phyloP scores from a whole-genome alignment of 2,888 invertebrate genomes.

The Caenorhabditis plicata region DNA sequence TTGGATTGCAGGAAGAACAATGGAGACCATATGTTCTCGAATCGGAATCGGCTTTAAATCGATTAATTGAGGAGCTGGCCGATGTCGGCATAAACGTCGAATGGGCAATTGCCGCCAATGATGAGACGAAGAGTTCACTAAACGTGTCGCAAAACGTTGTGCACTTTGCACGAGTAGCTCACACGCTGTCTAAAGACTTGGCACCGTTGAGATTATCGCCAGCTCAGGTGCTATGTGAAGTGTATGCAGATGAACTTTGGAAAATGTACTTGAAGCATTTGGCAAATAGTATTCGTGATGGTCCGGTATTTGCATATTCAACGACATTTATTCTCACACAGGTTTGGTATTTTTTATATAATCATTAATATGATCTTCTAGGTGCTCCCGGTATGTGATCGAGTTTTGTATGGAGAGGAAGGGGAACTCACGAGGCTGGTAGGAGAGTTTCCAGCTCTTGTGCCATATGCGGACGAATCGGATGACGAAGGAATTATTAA shows the following conservation, averaged over 20 bases:
- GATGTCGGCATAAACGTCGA: constrained; percentile 60
- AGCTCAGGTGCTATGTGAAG: constrained; percentile 48
- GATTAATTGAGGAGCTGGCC: constrained; percentile 68
- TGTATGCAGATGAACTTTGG: constrained; percentile 56
- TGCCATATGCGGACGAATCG: constrained; percentile 41
- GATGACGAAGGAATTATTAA: constrained; percentile 34
- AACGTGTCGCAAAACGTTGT: constrained; percentile 57
- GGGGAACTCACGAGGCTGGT: constrained; percentile 37
- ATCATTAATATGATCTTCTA: constrained; percentile 17
- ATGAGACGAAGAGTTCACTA: constrained; percentile 35
- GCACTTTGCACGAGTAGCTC: constrained; percentile 55
- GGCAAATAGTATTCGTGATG: constrained; percentile 38
- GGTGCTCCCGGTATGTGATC: constrained; percentile 55
- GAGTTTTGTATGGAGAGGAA: constrained; percentile 39
- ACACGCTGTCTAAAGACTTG: constrained; percentile 56
- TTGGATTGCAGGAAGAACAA: constrained; percentile 75
- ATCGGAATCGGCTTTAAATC: constrained; percentile 75
- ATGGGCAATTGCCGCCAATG: constrained; percentile 50
- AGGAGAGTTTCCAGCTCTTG: constrained; percentile 46
- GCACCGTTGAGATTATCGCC: constrained; percentile 48
- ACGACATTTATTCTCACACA: constrained; percentile 52
- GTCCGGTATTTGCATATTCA: constrained; percentile 52
- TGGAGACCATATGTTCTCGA: constrained; percentile 82
- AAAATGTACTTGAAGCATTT: constrained; percentile 52
- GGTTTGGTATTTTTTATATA: constrained; percentile 13